phyloP scores from a whole-genome alignment of 2,888 invertebrate species.

The Noctua janthina region DNA sequence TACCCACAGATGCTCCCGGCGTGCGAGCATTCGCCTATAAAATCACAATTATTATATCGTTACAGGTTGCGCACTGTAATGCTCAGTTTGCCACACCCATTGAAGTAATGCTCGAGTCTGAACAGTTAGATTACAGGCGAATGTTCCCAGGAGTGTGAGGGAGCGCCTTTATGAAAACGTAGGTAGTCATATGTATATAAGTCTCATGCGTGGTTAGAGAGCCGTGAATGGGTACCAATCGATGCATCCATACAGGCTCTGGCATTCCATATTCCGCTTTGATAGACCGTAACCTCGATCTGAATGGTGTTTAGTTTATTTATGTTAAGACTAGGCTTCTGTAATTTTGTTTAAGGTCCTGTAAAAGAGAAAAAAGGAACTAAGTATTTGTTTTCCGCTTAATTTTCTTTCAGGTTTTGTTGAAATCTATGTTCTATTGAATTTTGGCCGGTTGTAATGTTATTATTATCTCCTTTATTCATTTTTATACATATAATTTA shows the following conservation, averaged over 20 bases:
- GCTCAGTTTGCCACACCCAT: neutral
- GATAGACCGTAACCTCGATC: constrained; percentile 1
- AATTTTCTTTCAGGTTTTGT: neutral
- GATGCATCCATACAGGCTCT: constrained; percentile 6
- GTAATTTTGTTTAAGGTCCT: neutral
- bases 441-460: too few relatives aligned
- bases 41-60: neutral
- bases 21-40: neutral
- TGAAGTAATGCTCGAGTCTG: neutral
- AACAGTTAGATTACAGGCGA: neutral
- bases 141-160: neutral
- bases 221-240: constrained; percentile 24
- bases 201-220: neutral
- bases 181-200: neutral
- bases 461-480: too few relatives aligned
- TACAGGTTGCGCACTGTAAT: neutral
- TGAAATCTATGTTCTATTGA: neutral
- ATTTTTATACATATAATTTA: too few relatives aligned
- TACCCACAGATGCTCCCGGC: too few relatives aligned
- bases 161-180: neutral
- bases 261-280: constrained; percentile 15
- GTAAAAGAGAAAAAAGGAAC: neutral
- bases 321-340: neutral
- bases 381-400: neutral
- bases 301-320: constrained; percentile 12